Percentiles rank a stretch among this genome's conserved stretches.
These are phyloP conservation scores for Disparrhopalites patrizii DNA, from an alignment of 2,888 invertebrate species.

Conservation along the genomic window DNA sequence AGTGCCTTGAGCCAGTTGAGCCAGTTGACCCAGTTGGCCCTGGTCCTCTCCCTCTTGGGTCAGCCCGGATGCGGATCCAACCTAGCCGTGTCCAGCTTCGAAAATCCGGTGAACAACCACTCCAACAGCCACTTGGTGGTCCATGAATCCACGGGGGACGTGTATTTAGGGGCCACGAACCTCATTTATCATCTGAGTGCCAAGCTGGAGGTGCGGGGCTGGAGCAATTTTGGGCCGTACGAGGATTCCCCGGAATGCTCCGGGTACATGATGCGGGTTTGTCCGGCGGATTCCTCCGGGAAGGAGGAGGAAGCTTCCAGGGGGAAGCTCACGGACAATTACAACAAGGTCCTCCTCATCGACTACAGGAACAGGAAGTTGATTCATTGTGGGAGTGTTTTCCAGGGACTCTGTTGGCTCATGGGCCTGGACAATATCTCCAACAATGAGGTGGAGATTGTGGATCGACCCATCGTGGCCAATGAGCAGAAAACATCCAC, in stretches of 20 bases:
- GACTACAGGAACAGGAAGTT: not conserved
- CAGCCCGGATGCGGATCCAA: too few relatives aligned
- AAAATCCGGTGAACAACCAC: not conserved
- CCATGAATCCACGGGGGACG: not conserved
- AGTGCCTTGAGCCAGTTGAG: too few relatives aligned
- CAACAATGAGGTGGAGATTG: not conserved
- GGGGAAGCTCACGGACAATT: not conserved
- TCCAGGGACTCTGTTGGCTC: conserved; percentile 17
- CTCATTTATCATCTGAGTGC: conserved; percentile 11
- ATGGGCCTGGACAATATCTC: not conserved
- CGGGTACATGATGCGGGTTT: conserved; percentile 3
- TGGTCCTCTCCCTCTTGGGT: too few relatives aligned
- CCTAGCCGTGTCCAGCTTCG: not conserved
- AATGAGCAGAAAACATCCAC: conserved; percentile 10
- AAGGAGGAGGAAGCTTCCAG: not conserved
- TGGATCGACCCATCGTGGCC: conserved; percentile 15
- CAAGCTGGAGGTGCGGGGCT: not conserved
- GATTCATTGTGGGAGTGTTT: conserved; percentile 18
- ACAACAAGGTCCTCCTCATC: conserved; percentile 6
- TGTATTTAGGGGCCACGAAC: conserved; percentile 9
- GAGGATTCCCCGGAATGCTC: conserved; percentile 8
- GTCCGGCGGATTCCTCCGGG: not conserved
- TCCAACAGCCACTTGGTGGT: conserved; percentile 8
- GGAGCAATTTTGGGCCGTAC: not conserved
- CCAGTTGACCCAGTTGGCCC: too few relatives aligned